phyloP scores from a whole-genome alignment of 2,888 invertebrate species.

The Lissocephala sabroskyi region DNA sequence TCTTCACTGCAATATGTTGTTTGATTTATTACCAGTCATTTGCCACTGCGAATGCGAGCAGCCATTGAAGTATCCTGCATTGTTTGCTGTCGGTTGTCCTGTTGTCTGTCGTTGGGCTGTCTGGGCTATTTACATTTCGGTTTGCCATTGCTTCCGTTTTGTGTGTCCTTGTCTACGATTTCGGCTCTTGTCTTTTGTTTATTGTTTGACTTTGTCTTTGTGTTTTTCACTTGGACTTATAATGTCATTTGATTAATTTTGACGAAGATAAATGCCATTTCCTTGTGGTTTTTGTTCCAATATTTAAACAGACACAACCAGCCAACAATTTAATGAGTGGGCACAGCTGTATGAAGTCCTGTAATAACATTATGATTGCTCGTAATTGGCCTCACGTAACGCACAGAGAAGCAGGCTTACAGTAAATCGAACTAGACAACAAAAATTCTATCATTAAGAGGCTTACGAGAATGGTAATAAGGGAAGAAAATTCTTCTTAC shows the following conservation, averaged over 20 bases:
- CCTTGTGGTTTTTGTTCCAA: no score
- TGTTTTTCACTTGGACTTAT: constrained; percentile 25
- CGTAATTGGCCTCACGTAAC: no score
- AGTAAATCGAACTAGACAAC: no score
- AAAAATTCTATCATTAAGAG: no score
- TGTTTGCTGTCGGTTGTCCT: constrained; percentile 10
- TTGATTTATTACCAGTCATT: constrained; percentile 52
- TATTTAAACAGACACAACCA: no score
- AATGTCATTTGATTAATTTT: constrained; percentile 54
- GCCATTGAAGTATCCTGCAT: no score
- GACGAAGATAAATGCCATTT: constrained; percentile 47
- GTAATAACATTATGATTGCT: no score
- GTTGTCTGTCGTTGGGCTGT: constrained; percentile 5
- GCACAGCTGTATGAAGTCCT: no score
- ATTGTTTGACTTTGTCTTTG: constrained; percentile 8
- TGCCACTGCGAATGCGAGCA: constrained; percentile 34
- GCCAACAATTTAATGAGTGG: constrained; percentile 28
- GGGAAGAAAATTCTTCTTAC: no score
- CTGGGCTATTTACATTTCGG: constrained; percentile 11
- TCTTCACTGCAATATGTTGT: constrained; percentile 50
- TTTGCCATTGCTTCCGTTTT: constrained; percentile 12
- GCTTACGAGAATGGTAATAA: no score
- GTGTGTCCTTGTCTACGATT: neutral
- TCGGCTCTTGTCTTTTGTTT: neutral
- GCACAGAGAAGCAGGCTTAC: no score